These are phyloP conservation scores for Pampus argenteus DNA, from an alignment of 2,797 vertebrate genomes.

Conservation along the genomic window DNA sequence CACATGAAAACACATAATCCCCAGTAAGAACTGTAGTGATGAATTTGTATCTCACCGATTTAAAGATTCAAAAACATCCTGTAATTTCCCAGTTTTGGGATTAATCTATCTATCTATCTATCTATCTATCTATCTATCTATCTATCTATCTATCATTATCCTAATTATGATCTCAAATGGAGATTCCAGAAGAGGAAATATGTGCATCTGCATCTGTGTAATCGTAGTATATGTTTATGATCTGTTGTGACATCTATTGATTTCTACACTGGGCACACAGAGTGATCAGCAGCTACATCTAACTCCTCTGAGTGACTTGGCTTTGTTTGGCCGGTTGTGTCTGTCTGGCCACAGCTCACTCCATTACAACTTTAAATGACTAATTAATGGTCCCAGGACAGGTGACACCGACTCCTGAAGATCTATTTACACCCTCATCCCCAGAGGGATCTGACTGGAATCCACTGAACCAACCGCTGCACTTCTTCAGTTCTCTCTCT, in stretches of 20 bases:
- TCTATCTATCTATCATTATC: too few species aligned
- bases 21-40: slow-evolving; percentile 4
- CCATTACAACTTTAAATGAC: slow-evolving; percentile 84
- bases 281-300: slow-evolving; percentile 56
- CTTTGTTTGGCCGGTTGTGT: slow-evolving; percentile 66
- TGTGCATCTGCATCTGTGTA: neutral
- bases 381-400: slow-evolving; percentile 84
- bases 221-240: neutral
- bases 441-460: slow-evolving; percentile 44
- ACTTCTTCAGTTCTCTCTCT: slow-evolving; percentile 59
- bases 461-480: slow-evolving; percentile 14
- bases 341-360: slow-evolving; percentile 73
- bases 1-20: neutral
- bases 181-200: neutral
- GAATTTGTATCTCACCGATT: slow-evolving; percentile 18
- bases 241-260: slow-evolving; percentile 23
- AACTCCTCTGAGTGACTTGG: slow-evolving; percentile 61
- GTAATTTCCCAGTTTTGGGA: too few species aligned
- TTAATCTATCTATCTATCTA: too few species aligned
- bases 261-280: slow-evolving; percentile 43
- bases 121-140: too few species aligned
- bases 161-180: neutral
- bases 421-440: slow-evolving; percentile 79
- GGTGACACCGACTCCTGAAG: slow-evolving; percentile 80
- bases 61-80: slow-evolving; percentile 6